phyloP scores from a whole-genome alignment of 2,113 vertebrate genomes.

The Chionis minor region DNA sequence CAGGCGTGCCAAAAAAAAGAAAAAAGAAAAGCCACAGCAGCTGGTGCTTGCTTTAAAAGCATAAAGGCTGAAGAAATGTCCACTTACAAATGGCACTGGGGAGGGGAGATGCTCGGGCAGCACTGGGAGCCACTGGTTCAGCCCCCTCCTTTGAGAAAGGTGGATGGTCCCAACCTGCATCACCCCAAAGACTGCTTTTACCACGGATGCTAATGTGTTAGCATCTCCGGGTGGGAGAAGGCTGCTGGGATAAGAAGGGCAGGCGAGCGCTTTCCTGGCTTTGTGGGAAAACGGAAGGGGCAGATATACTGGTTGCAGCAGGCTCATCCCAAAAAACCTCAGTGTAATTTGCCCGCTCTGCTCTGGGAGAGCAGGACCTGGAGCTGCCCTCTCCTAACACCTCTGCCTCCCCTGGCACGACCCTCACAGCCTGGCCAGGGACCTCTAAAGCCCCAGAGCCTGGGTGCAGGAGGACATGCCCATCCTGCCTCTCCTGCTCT shows the following conservation, averaged over 20 bases:
- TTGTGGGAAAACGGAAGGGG: background rate
- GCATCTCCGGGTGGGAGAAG: background rate
- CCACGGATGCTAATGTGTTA: fast-evolving
- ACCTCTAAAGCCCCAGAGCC: background rate
- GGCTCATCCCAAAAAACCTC: background rate
- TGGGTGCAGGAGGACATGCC: background rate
- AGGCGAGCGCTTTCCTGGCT: fast-evolving
- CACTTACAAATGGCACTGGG: fast-evolving
- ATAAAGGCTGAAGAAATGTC: background rate
- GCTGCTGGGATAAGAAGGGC: background rate
- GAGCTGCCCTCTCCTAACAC: too few species aligned
- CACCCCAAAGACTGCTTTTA: background rate
- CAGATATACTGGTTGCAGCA: background rate
- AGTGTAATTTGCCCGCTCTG: fast-evolving
- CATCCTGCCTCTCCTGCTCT: background rate
- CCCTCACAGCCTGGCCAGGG: background rate
- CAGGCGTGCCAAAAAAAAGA: background rate
- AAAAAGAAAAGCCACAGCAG: background rate
- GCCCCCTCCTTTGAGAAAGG: background rate
- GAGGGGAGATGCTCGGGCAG: background rate
- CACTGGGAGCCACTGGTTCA: background rate
- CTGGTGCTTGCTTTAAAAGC: background rate
- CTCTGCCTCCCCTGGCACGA: background rate
- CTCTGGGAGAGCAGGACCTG: background rate
- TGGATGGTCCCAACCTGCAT: background rate